phyloP scores from a whole-genome alignment of 2,888 invertebrate genomes.

The Lithophane leautieri region DNA sequence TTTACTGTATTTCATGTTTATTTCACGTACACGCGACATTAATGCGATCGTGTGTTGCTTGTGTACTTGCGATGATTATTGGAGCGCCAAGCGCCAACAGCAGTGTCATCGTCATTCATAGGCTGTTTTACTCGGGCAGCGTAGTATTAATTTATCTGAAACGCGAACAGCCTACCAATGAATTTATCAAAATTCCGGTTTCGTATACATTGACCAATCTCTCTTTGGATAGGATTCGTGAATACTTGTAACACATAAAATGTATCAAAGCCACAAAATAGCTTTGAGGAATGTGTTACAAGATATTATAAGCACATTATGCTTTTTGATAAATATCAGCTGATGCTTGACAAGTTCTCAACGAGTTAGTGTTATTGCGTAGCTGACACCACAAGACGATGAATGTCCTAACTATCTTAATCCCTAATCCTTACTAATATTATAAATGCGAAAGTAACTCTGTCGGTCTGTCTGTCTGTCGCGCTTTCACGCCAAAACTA shows the following conservation, averaged over 20 bases:
- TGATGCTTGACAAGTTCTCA: neutral
- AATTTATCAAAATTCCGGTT: conserved; percentile 4
- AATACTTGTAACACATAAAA: no score
- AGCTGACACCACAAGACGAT: neutral
- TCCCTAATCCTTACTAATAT: no score
- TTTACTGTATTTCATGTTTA: conserved; percentile 33
- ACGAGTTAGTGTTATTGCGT: neutral
- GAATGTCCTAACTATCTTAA: neutral
- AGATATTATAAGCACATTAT: neutral
- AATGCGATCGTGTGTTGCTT: conserved; percentile 33
- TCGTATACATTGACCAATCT: neutral
- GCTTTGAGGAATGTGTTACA: neutral
- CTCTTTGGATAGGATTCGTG: neutral
- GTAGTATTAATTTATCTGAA: conserved; percentile 30
- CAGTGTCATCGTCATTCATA: conserved; percentile 39
- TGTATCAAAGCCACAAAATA: no score
- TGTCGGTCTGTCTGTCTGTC: no score
- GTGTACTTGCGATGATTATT: conserved; percentile 39
- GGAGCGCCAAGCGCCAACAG: conserved; percentile 19
- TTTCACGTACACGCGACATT: conserved; percentile 26
- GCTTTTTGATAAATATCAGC: neutral
- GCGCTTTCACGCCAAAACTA: no score
- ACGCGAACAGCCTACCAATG: neutral
- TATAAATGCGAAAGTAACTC: no score
- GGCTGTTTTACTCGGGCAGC: conserved; percentile 9